A percentile compares a stretch with the other conserved stretches of the same genome.
Conservation (phyloP, 2,113 vertebrate genomes). For the Cinclus mexicanus region DNA sequence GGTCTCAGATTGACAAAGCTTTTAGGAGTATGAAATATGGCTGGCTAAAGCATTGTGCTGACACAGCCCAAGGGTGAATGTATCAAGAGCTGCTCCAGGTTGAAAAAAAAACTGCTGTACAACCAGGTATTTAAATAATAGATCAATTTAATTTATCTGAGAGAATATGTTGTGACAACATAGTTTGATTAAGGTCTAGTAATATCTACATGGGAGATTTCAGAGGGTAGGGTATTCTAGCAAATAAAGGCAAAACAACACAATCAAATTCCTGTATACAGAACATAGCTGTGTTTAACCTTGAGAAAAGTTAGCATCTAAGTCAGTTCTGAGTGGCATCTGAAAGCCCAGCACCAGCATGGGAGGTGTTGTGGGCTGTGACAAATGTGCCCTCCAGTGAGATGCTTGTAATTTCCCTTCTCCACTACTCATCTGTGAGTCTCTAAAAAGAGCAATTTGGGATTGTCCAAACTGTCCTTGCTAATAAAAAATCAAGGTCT, state of each 20-base stretch:
- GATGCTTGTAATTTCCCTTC: neutral
- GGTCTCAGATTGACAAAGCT: neutral
- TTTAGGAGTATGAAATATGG: neutral
- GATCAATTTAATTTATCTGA: neutral
- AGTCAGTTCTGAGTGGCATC: neutral
- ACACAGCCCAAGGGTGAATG: neutral
- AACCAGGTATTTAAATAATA: neutral
- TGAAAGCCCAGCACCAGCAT: neutral
- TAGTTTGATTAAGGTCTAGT: neutral
- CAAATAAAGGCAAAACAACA: neutral
- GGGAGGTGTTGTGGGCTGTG: fast-evolving
- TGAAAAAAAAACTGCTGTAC: neutral
- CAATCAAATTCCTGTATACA: neutral
- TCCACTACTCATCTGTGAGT: neutral
- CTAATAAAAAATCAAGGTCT: neutral
- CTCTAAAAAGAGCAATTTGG: neutral
- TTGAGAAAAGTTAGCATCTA: neutral
- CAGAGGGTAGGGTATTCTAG: neutral
- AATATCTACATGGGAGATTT: neutral
- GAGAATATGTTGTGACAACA: neutral
- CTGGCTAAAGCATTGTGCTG: neutral
- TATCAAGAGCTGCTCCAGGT: neutral
- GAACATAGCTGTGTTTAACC: neutral
- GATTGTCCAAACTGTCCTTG: neutral
- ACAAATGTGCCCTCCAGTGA: neutral